These are phyloP conservation scores for Tryphoninae sp. DNA, from an alignment of 2,888 invertebrate genomes.

Conservation along the genomic window DNA sequence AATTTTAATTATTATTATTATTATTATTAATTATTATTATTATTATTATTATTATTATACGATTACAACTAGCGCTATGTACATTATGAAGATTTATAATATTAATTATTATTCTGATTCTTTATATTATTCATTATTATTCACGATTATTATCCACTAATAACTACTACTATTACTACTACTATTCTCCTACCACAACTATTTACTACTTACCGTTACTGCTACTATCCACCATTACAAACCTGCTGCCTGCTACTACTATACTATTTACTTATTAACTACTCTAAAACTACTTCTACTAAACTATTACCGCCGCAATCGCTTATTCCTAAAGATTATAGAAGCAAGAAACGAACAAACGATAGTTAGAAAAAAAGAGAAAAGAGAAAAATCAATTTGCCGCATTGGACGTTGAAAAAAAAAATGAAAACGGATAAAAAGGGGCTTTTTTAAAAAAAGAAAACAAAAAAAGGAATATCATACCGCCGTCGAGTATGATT, in stretches of 20 bases:
- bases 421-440: conserved; percentile 66
- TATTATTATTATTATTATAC: conserved; percentile 70
- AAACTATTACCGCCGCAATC: conserved; percentile 76
- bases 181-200: conserved; percentile 64
- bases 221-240: conserved; percentile 68
- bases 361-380: conserved; percentile 44
- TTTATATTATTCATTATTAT: conserved; percentile 68
- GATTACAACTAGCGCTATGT: conserved; percentile 73
- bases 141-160: conserved; percentile 68
- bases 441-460: conserved; percentile 65
- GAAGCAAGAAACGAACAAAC: conserved; percentile 14
- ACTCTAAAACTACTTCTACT: conserved; percentile 54
- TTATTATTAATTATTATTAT: conserved; percentile 69
- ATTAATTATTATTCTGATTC: conserved; percentile 74
- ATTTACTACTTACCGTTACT: conserved; percentile 66
- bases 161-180: conserved; percentile 65
- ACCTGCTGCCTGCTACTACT: conserved; percentile 64
- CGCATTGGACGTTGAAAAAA: conserved; percentile 14
- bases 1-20: conserved; percentile 68
- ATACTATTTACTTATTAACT: conserved; percentile 62
- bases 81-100: conserved; percentile 77
- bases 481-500: conserved; percentile 74
- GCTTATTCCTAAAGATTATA: conserved; percentile 75
- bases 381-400: conserved; percentile 30
- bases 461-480: conserved; percentile 68